Evolutionary conservation across 2,113 vertebrate genomes (phyloP), one percentile per base, ranked within the genome.

Genomic region (Irena cyanogastra): DNA sequence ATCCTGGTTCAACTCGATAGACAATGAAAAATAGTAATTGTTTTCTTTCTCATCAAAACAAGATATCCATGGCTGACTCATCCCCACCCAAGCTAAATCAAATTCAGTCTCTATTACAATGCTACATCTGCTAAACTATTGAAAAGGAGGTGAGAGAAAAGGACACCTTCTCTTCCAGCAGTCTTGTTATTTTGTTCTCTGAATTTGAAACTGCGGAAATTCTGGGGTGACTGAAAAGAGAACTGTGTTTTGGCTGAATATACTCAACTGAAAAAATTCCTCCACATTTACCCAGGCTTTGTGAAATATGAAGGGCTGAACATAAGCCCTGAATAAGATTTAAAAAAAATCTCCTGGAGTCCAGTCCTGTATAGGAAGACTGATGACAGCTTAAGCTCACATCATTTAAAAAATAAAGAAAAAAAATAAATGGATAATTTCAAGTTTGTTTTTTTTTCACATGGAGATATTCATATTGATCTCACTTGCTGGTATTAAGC

Each of bases 361-460:
- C 7, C 20, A 75, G 41, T 37, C 33, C 30, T 75, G 5, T 57
- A 39, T 4, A 50, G 11, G 26, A 93, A 75, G 18, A 82, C 11
- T 31, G 6, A 27, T 1, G 4, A 44, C 4, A 75, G 15, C 9
- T 33, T 54, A 84, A 71, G 21, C 33, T 60, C 35, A 16, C 0
- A 45, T 16, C 1, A 18, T 39, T 69, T n/a, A 6, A 28, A 66
- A 61, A 68, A 12, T 9, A 52, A 52, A 20, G 12, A 17, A 60
- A 30, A 65, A 35, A 4, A 0, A n/a, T n/a, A 17, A 27, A 49
- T 7, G 0, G 4, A 45, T 56, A 10, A 14, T 37, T 44, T 83
- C 4, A 52, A 80, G 7, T 5, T 17, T 50, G n/a, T n/a, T 28
- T 41, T 47, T 78, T 65, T 80, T 88, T 15, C 9, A n/a, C 9